Evolutionary conservation across 2,888 invertebrate species (phyloP), one percentile per base, ranked within the genome.

Genomic region (Rhagium mordax): DNA sequence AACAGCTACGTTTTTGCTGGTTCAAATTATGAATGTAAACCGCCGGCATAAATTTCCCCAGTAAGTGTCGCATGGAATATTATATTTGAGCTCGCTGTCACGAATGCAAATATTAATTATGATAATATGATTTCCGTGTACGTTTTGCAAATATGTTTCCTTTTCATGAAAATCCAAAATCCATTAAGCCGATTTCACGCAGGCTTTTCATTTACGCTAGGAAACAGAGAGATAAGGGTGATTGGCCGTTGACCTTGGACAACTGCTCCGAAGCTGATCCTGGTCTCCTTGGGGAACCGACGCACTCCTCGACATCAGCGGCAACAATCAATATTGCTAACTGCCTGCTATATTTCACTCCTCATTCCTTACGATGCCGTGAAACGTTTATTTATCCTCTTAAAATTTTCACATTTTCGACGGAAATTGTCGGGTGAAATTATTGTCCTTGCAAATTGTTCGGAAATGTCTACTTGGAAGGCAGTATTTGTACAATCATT

Each of bases 241-340:
- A 53, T 41, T 57, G 67, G 67, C 57, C 72, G 69, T 69, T 72
- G 72, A 72, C 72, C 72, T 72, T 72, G 69, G 53, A 59, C 72
- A 72, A 72, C 24, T 41, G 55, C 57, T 55, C 55, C 60, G 47
- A 47, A 55, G 53, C 66, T 21, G 55, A n/a, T 66, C 60, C 66
- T 66, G 53, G 62, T 57, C 62, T 72, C 72, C 72, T 72, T 55
- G 48, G 68, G 68, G 68, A 57, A 55, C 61, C 53, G 67, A 67
- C 62, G 70, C 62, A 49, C 62, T 62, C 72, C 71, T 70, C 74
- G 68, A 61, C 74, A 65, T 70, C 71, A 49, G 62, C 27, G 48
- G 18, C 33, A 47, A 55, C 79, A 77, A 79, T 79, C 79, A 72
- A 79, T 79, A 79, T 78, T 77, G 72, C 75, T 70, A 78, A 77